These are phyloP conservation scores for Listronotus bonariensis DNA, from an alignment of 1,140 invertebrate genomes.

Conservation along the genomic window DNA sequence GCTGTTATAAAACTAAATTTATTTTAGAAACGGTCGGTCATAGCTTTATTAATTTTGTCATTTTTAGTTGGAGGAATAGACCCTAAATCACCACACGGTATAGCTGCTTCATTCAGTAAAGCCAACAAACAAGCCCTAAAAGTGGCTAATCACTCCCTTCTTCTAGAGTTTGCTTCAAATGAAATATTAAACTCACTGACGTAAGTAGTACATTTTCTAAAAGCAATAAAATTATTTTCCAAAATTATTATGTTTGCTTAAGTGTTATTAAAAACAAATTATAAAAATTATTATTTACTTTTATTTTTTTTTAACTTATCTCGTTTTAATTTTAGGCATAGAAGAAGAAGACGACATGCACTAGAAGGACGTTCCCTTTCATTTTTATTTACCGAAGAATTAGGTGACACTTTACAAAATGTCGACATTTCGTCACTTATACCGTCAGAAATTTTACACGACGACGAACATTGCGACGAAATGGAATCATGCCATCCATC, in stretches of 20 bases:
- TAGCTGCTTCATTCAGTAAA: conserved; percentile 85
- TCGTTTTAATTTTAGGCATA: conserved; percentile 48
- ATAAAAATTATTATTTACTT: too few species aligned
- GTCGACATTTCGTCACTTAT: conserved; percentile 69
- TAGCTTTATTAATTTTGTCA: neutral
- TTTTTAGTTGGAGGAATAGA: conserved; percentile 73
- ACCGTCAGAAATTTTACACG: conserved; percentile 56
- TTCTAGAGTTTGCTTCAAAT: conserved; percentile 85
- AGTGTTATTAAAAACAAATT: too few species aligned
- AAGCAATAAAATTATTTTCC: conserved; percentile 1
- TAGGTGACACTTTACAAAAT: conserved; percentile 72
- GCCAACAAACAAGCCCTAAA: conserved; percentile 81
- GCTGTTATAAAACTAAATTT: too few species aligned
- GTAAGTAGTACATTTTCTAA: conserved; percentile 52
- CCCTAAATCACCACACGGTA: conserved; percentile 83
- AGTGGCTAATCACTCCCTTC: conserved; percentile 83
- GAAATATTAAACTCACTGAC: conserved; percentile 75
- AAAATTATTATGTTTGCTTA: too few species aligned
- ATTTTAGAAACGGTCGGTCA: too few species aligned
- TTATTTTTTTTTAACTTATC: too few species aligned
- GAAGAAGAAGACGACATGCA: conserved; percentile 63
- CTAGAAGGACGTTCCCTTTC: conserved; percentile 56
- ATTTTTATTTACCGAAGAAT: conserved; percentile 66
- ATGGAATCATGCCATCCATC: conserved; percentile 76
- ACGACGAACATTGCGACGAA: conserved; percentile 66